These are phyloP conservation scores for Neuroterus valhalla DNA, from an alignment of 1,140 invertebrate species.

Conservation along the genomic window DNA sequence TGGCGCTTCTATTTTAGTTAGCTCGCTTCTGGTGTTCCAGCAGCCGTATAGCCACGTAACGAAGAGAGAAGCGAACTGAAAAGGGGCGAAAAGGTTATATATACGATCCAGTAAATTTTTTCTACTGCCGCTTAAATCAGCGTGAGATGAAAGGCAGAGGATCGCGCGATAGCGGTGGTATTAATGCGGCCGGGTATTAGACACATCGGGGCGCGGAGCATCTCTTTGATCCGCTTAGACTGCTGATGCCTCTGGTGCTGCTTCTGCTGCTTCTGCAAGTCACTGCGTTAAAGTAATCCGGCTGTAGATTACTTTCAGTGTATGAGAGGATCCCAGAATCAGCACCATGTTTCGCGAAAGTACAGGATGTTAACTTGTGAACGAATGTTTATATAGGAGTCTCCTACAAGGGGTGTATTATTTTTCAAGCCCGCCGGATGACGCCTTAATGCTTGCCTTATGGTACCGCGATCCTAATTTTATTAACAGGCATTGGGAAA, in stretches of 20 bases:
- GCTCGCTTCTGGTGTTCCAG: neutral
- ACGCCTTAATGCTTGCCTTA: conserved; percentile 29
- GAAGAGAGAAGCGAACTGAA: conserved; percentile 4
- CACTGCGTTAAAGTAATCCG: conserved; percentile 8
- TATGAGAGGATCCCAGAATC: neutral
- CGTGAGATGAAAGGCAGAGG: conserved; percentile 37
- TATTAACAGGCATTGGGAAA: conserved; percentile 2
- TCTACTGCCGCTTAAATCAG: conserved; percentile 39
- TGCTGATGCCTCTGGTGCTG: conserved; percentile 8
- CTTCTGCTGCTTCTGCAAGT: neutral
- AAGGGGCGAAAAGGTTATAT: conserved; percentile 10
- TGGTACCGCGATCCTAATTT: conserved; percentile 36
- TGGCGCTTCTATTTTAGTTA: conserved; percentile 21
- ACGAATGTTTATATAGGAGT: conserved; percentile 12
- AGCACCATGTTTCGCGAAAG: conserved; percentile 18
- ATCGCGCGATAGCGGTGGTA: conserved; percentile 11
- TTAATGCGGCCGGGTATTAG: conserved; percentile 13
- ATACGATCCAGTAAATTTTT: conserved; percentile 22
- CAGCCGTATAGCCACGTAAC: neutral
- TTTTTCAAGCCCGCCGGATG: conserved; percentile 9
- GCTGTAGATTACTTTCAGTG: neutral
- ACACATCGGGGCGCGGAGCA: neutral
- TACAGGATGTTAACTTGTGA: conserved; percentile 25
- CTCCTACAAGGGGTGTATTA: conserved; percentile 1
- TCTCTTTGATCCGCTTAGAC: conserved; percentile 20